These are phyloP conservation scores for Acanthacorydalis orientalis DNA, from an alignment of 2,888 invertebrate genomes.

Conservation along the genomic window DNA sequence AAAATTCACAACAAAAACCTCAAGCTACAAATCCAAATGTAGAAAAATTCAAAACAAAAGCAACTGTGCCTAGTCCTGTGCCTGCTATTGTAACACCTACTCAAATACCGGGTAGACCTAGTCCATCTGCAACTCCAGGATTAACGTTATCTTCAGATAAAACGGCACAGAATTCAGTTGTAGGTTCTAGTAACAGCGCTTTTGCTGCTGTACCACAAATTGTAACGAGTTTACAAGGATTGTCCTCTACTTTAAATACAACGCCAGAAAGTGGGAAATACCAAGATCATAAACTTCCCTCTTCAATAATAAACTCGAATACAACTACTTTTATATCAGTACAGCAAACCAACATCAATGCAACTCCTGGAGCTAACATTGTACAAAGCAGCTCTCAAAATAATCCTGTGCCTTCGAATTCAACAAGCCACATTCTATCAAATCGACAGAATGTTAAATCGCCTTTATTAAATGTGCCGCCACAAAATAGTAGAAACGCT, in stretches of 20 bases:
- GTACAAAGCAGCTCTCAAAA: too few relatives aligned
- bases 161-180: neutral
- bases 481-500: neutral
- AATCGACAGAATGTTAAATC: too few relatives aligned
- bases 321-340: too few relatives aligned
- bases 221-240: slow-evolving; percentile 6
- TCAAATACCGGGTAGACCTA: neutral
- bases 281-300: too few relatives aligned
- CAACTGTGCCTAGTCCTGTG: slow-evolving; percentile 8
- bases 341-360: too few relatives aligned
- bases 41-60: slow-evolving; percentile 17
- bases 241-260: too few relatives aligned
- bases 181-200: neutral
- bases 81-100: neutral
- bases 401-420: too few relatives aligned
- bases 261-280: too few relatives aligned
- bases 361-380: too few relatives aligned
- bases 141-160: neutral
- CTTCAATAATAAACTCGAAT: too few relatives aligned
- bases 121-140: neutral
- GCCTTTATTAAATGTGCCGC: neutral
- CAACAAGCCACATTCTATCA: too few relatives aligned
- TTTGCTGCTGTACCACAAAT: neutral
- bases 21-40: slow-evolving; percentile 24
- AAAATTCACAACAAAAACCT: slow-evolving; percentile 15